These are phyloP conservation scores for Aplochiton taeniatus DNA, from an alignment of 2,797 vertebrate genomes.

Conservation along the genomic window DNA sequence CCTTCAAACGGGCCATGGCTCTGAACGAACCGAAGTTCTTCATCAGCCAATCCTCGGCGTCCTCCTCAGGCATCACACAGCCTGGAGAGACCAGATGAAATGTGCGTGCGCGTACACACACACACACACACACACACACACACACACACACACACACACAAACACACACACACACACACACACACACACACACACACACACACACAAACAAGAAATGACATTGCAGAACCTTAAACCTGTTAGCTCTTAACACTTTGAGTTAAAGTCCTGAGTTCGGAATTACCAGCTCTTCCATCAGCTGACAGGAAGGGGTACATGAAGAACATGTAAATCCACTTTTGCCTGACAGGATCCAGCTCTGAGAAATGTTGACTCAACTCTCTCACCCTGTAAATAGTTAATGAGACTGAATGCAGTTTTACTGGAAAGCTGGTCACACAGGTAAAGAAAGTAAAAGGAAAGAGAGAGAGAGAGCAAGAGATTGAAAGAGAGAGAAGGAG, in stretches of 20 bases:
- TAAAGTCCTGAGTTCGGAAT: neutral
- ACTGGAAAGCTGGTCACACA: too few relatives aligned
- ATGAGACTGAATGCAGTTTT: too few relatives aligned
- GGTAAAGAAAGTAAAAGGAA: neutral
- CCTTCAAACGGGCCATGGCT: constrained; percentile 62
- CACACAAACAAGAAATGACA: neutral
- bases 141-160: constrained; percentile 1
- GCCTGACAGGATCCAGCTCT: constrained; percentile 62
- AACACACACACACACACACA: neutral
- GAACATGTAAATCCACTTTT: constrained; percentile 77
- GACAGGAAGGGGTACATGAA: constrained; percentile 81
- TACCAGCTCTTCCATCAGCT: constrained; percentile 63
- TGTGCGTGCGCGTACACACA: too few relatives aligned
- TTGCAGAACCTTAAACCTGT: neutral
- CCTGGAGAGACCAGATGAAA: constrained; percentile 51
- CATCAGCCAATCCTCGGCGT: constrained; percentile 72
- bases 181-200: neutral
- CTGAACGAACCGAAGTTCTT: constrained; percentile 79
- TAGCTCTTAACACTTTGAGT: too few relatives aligned
- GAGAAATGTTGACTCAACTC: constrained; percentile 71
- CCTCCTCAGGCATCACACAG: constrained; percentile 58
- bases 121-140: neutral
- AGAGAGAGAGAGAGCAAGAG: neutral
- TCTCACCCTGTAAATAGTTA: constrained; percentile 57
- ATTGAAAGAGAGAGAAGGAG: neutral